These are phyloP conservation scores for Galaxea fascicularis DNA, from an alignment of 92 coral and sea anemone species.

Conservation along the genomic window DNA sequence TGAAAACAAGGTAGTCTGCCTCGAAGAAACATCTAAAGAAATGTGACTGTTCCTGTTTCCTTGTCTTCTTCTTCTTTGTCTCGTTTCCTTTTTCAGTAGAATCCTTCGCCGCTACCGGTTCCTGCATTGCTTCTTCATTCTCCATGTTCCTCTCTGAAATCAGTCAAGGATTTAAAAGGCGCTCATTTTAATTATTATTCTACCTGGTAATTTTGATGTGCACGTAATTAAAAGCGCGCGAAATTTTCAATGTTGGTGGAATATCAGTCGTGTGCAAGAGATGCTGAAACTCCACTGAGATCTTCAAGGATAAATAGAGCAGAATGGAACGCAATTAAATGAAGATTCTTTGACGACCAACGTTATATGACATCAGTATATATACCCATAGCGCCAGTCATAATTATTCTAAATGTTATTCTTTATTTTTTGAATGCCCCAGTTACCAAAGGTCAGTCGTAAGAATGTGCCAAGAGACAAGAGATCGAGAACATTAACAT, in stretches of 20 bases:
- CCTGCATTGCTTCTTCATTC: background rate
- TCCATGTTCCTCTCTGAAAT: conserved; percentile 8
- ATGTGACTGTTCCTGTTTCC: background rate
- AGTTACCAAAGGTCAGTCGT: conserved; percentile 2
- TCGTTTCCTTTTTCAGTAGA: background rate
- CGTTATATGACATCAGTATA: background rate
- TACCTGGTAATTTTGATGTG: too few species aligned
- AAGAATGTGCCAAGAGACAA: background rate
- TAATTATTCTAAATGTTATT: conserved; percentile 18
- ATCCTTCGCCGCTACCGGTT: background rate
- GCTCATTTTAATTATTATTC: background rate
- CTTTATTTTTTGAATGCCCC: conserved; percentile 9
- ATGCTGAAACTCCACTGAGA: background rate
- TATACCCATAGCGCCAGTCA: background rate
- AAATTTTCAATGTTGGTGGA: too few species aligned
- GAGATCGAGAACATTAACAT: too few species aligned
- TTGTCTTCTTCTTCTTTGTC: background rate
- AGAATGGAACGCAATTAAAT: background rate
- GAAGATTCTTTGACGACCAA: background rate
- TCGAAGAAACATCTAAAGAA: conserved; percentile 55
- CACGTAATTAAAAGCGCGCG: too few species aligned
- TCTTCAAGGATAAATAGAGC: background rate
- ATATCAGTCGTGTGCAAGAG: too few species aligned
- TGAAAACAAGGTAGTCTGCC: conserved; percentile 70
- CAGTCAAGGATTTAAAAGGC: background rate